A percentile compares a stretch with the other conserved stretches of the same genome.
Evolutionary conservation across 2,113 vertebrate species (phyloP).

Genomic region (Isurus oxyrinchus): DNA sequence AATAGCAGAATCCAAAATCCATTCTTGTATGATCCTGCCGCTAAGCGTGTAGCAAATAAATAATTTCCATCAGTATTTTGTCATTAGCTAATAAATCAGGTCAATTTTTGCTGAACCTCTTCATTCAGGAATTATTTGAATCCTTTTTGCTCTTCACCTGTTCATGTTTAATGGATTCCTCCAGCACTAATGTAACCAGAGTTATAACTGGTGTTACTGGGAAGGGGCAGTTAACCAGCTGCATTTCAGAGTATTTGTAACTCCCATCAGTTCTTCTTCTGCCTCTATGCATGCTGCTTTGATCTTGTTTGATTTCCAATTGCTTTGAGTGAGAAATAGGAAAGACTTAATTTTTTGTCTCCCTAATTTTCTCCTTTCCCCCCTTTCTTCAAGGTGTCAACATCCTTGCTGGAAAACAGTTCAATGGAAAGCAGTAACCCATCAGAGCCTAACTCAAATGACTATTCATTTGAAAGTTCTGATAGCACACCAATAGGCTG

Average conservation of each 20-base stretch:
- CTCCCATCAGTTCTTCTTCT: neutral
- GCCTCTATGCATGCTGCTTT: neutral
- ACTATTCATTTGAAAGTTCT: no score
- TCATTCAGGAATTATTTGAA: neutral
- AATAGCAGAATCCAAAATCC: neutral
- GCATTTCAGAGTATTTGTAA: neutral
- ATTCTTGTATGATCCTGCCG: neutral
- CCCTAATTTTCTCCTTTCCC: neutral
- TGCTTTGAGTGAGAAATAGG: neutral
- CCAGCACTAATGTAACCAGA: neutral
- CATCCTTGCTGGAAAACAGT: neutral
- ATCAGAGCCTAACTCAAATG: neutral
- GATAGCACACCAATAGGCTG: no score
- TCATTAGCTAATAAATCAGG: neutral
- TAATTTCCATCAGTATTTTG: neutral
- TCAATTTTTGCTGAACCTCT: neutral
- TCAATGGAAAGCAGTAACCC: neutral
- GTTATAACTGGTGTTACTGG: neutral
- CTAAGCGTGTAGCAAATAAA: neutral
- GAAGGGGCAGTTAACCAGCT: neutral
- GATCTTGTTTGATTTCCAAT: neutral
- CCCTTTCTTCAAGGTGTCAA: neutral
- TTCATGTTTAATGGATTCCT: neutral
- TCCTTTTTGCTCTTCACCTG: neutral
- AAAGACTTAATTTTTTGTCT: neutral